Base-by-base conservation (phyloP, 30 jellyfish, hydroid and myxozoan genomes). In the Calvadosia cruxmelitensis region DNA sequence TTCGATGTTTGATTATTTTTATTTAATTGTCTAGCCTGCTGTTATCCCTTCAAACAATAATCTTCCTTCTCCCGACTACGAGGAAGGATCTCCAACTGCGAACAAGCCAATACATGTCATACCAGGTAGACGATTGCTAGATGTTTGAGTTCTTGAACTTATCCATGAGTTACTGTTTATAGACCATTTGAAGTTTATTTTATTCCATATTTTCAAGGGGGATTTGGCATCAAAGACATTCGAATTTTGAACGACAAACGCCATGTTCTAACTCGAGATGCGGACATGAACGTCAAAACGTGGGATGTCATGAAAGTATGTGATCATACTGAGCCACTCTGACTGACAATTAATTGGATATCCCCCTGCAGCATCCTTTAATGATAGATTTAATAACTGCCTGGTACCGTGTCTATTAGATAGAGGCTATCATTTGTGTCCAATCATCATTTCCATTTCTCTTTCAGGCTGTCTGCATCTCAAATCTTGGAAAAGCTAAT, bases 231-330 rank as follows among this genome's bases (percentile, higher is more conserved):
- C 66, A 78, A 70, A 71, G 74, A 68, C 12, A 79, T 86, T 1
- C 91, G 73, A 23, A 77, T 75, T 3, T 72, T 92, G 42, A 86
- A 74, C 53, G 74, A 86, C 69, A 86, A 86, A 61, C 63, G 96
- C 25, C 85, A 86, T 42, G 91, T 79, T 67, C 75, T 86, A 2
- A 86, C 96, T 3, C 79, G 78, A 70, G 96, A 86, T 69, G 69
- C 96, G 2, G 61, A 51, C 74, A 86, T 73, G 29, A 73, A 73
- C 63, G 96, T 86, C n/a, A 67, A 81, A 26, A 69, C 74, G 5
- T 86, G 96, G 96, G 96, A 86, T 69, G 71, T 86, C 33, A 73
- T 86, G 29, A 79, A 86, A 79, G 96, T 86, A 48, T n/a, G n/a
- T n/a, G n/a, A n/a, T n/a, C n/a, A n/a, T n/a, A n/a, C n/a, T n/a